Conservation (phyloP, 1,140 invertebrate genomes). For the Drepana arcuata region DNA sequence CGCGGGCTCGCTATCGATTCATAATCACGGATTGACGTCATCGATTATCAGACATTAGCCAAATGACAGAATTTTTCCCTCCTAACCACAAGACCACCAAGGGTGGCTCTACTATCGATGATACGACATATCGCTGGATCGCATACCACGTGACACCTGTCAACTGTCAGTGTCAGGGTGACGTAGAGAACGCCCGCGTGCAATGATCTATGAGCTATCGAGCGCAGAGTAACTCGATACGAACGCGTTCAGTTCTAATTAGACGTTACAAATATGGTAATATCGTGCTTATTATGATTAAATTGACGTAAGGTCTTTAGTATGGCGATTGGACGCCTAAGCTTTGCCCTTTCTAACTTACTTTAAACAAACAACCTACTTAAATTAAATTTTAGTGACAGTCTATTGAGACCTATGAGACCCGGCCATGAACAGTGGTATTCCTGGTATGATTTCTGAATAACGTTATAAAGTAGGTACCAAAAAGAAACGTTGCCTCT, state of each 20-base stretch:
- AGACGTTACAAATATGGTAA: constrained; percentile 10
- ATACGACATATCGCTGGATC: too few relatives aligned
- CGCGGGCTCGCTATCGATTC: too few relatives aligned
- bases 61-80: too few relatives aligned
- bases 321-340: not conserved
- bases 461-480: too few relatives aligned
- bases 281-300: not conserved
- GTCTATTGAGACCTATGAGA: too few relatives aligned
- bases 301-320: not conserved
- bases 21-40: too few relatives aligned
- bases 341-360: not conserved
- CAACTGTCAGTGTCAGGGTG: constrained; percentile 54
- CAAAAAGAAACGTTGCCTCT: too few relatives aligned
- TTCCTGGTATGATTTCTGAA: too few relatives aligned
- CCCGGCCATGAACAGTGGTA: too few relatives aligned
- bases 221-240: constrained; percentile 41
- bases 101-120: too few relatives aligned
- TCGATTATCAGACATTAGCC: too few relatives aligned
- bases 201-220: constrained; percentile 29
- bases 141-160: constrained; percentile 50
- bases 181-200: constrained; percentile 48
- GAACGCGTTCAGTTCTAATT: constrained; percentile 27
- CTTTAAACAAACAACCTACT: not conserved
- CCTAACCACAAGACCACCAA: too few relatives aligned
- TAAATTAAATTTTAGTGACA: not conserved